phyloP scores from a whole-genome alignment of 2,797 vertebrate species.

The Thaleichthys pacificus region DNA sequence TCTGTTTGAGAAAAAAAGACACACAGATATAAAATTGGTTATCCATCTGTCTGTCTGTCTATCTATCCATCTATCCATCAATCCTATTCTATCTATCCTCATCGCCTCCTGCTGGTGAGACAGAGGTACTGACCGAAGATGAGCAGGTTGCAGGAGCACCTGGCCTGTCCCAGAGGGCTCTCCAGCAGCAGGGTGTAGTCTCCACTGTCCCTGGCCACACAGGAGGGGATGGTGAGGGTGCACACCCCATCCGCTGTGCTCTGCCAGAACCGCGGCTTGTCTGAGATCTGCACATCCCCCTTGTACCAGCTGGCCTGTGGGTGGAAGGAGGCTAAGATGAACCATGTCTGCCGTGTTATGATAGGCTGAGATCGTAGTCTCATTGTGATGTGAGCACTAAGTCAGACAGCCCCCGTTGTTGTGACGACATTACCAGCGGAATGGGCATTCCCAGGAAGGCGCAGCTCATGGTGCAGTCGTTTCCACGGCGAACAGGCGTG shows the following conservation, averaged over 20 bases:
- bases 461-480: slow-evolving; percentile 42
- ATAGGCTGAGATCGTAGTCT: too few species aligned
- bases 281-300: slow-evolving; percentile 24
- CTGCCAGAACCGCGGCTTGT: slow-evolving; percentile 46
- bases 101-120: slow-evolving; percentile 15
- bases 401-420: not conserved
- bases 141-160: slow-evolving; percentile 37
- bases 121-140: slow-evolving; percentile 27
- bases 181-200: slow-evolving; percentile 44
- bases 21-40: not conserved
- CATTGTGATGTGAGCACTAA: not conserved
- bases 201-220: slow-evolving; percentile 36
- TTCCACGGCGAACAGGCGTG: slow-evolving; percentile 25
- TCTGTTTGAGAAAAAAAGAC: slow-evolving; percentile 53
- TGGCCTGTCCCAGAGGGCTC: slow-evolving; percentile 44
- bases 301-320: slow-evolving; percentile 7
- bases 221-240: slow-evolving; percentile 37
- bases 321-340: not conserved
- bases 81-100: slow-evolving; percentile 6
- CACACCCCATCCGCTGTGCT: slow-evolving; percentile 39
- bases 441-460: slow-evolving; percentile 45
- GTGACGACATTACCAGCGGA: not conserved
- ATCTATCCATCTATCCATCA: not conserved
- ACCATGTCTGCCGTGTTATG: too few species aligned
- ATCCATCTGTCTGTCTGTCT: not conserved